phyloP scores from a whole-genome alignment of 2,888 invertebrate genomes.

The Melieria picta region DNA sequence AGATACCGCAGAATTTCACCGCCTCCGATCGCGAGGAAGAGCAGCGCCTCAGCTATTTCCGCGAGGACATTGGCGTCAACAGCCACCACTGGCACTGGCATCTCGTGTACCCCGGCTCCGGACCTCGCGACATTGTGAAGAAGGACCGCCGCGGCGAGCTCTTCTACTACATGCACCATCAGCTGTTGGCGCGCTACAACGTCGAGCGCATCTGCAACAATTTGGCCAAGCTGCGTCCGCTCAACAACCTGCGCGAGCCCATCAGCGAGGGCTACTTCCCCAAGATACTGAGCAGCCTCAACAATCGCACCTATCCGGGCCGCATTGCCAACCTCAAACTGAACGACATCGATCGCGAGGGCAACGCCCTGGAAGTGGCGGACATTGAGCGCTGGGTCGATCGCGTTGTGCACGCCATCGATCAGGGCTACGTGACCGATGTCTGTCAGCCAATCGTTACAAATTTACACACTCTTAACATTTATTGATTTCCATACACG shows the following conservation, averaged over 20 bases:
- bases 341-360: constrained; percentile 74
- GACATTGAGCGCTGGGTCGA: constrained; percentile 81
- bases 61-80: constrained; percentile 86
- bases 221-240: constrained; percentile 72
- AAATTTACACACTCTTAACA: not conserved
- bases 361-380: constrained; percentile 68
- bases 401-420: constrained; percentile 78
- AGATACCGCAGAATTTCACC: constrained; percentile 79
- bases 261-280: constrained; percentile 84
- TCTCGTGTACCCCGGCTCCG: constrained; percentile 82
- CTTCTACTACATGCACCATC: constrained; percentile 80
- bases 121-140: constrained; percentile 71
- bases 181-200: constrained; percentile 74
- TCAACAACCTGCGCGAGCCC: constrained; percentile 75
- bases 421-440: constrained; percentile 73
- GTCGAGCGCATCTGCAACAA: constrained; percentile 79
- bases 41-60: constrained; percentile 83
- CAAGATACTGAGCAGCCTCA: constrained; percentile 76
- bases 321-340: constrained; percentile 72
- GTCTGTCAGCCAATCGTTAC: constrained; percentile 63
- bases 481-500: not conserved
- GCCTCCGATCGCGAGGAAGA: constrained; percentile 80
- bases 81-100: constrained; percentile 95
- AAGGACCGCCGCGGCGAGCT: constrained; percentile 80
- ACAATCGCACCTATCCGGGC: constrained; percentile 79